Evolutionary conservation across 1,140 invertebrate species (phyloP).

Genomic region (Zaprionus ghesquierei): DNA sequence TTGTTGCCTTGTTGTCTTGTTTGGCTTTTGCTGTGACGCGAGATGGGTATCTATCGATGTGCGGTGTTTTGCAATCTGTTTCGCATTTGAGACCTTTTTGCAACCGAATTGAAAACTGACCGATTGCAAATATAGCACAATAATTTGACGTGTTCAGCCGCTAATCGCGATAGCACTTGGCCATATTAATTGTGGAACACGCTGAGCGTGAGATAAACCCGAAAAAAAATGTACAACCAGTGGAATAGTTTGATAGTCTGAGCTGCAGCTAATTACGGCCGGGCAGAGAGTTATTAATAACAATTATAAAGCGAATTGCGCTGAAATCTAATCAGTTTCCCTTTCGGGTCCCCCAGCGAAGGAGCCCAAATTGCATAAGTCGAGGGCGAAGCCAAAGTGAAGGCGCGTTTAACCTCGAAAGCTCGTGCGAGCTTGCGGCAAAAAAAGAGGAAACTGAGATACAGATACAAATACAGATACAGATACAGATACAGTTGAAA

Average conservation of each 20-base stretch:
- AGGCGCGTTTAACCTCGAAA: slow-evolving; percentile 43
- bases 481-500: slow-evolving; percentile 10
- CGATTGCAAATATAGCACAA: slow-evolving; percentile 23
- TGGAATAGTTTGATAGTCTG: not conserved
- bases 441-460: slow-evolving; percentile 4
- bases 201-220: slow-evolving; percentile 53
- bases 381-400: not conserved
- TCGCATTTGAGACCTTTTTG: slow-evolving; percentile 25
- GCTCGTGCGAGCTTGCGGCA: not conserved
- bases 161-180: slow-evolving; percentile 39
- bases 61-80: slow-evolving; percentile 57
- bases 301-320: not conserved
- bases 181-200: slow-evolving; percentile 35
- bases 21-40: slow-evolving; percentile 1
- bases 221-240: not conserved
- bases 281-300: not conserved
- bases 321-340: not conserved
- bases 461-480: not conserved
- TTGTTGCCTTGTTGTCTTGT: too few relatives aligned
- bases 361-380: slow-evolving; percentile 38
- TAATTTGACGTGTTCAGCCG: slow-evolving; percentile 25
- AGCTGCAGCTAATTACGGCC: not conserved
- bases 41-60: slow-evolving; percentile 28
- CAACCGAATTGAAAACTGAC: not conserved
- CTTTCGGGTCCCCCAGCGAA: not conserved